Percentiles rank a stretch among this genome's conserved stretches.
Evolutionary conservation across 2,797 vertebrate genomes (phyloP).

Genomic region (Phataginus tetradactyla): DNA sequence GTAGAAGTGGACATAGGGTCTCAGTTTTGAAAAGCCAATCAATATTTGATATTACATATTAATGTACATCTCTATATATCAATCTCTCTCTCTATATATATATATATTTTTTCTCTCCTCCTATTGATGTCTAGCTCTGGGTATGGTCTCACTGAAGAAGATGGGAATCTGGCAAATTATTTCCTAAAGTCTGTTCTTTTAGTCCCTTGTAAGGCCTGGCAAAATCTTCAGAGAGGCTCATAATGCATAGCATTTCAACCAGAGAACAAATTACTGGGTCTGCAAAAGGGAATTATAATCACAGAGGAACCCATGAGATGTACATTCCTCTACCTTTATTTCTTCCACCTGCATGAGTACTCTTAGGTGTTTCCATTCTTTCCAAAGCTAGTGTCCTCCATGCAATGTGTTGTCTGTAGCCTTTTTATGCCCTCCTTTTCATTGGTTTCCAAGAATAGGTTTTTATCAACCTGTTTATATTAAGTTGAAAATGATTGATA

Average conservation of each 20-base stretch:
- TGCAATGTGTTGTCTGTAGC: no score
- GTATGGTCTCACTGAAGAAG: not conserved
- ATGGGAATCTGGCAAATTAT: not conserved
- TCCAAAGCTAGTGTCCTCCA: not conserved
- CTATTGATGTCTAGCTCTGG: not conserved
- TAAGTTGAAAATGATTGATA: not conserved
- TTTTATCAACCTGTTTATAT: slow-evolving; percentile 14
- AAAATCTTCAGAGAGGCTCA: not conserved
- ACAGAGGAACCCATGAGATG: not conserved
- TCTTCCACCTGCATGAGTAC: not conserved
- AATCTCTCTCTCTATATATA: not conserved
- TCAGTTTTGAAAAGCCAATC: not conserved
- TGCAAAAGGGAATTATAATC: not conserved
- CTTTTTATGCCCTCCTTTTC: not conserved
- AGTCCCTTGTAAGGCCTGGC: not conserved
- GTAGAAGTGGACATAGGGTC: not conserved
- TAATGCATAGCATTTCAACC: not conserved
- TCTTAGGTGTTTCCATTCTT: not conserved
- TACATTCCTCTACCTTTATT: not conserved
- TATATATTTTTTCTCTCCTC: not conserved
- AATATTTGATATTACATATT: not conserved
- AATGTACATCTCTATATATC: not conserved
- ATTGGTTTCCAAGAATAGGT: not conserved
- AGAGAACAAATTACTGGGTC: not conserved
- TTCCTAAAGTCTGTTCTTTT: not conserved